These are phyloP conservation scores for Hemaris fuciformis DNA, from an alignment of 2,888 invertebrate species.

Conservation along the genomic window DNA sequence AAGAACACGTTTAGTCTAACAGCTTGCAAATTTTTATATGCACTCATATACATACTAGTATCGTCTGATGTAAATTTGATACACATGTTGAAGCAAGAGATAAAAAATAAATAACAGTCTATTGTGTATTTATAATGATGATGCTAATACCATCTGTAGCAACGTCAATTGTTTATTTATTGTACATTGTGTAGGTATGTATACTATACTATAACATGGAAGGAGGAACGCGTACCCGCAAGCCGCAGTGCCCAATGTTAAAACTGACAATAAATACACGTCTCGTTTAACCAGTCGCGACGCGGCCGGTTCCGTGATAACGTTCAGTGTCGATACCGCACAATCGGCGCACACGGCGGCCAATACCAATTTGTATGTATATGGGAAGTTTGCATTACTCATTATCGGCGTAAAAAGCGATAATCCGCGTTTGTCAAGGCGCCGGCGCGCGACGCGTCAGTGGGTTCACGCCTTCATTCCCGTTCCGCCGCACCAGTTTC, in stretches of 20 bases:
- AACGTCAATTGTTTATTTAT: slow-evolving; percentile 62
- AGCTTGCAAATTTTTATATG: neutral
- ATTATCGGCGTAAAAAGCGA: slow-evolving; percentile 64
- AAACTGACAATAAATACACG: slow-evolving; percentile 46
- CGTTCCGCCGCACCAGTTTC: slow-evolving; percentile 36
- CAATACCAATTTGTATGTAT: slow-evolving; percentile 45
- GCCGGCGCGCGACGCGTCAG: slow-evolving; percentile 35
- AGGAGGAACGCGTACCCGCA: slow-evolving; percentile 54
- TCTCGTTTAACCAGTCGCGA: slow-evolving; percentile 48
- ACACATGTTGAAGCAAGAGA: slow-evolving; percentile 16
- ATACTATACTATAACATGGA: slow-evolving; percentile 47
- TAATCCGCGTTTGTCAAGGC: slow-evolving; percentile 56
- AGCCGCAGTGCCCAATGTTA: slow-evolving; percentile 55
- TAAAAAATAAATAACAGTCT: slow-evolving; percentile 24
- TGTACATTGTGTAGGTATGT: slow-evolving; percentile 57
- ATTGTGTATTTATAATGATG: slow-evolving; percentile 33
- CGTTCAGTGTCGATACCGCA: slow-evolving; percentile 52
- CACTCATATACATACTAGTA: neutral
- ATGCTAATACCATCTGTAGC: slow-evolving; percentile 38
- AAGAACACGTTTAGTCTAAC: too few relatives aligned
- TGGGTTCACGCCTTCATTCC: slow-evolving; percentile 21
- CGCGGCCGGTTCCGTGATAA: slow-evolving; percentile 61
- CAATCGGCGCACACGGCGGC: slow-evolving; percentile 45
- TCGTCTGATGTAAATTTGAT: neutral
- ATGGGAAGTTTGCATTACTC: slow-evolving; percentile 64